These are phyloP conservation scores for Murina feae DNA, from an alignment of 2,113 vertebrate species.

Conservation along the genomic window DNA sequence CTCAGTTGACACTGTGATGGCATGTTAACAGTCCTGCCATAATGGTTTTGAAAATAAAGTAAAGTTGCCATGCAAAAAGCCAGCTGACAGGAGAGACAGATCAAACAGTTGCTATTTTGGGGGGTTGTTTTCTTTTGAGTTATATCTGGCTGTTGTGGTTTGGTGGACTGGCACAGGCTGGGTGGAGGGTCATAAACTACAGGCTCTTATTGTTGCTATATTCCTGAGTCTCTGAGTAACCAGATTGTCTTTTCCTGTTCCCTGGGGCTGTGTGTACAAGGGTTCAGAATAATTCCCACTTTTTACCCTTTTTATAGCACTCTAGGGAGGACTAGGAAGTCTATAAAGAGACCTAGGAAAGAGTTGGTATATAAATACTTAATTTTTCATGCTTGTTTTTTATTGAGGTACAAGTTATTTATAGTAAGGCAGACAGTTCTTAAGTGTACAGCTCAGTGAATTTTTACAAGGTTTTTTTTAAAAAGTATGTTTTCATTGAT, in stretches of 20 bases:
- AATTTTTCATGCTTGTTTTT: neutral
- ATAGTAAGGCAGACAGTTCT: constrained; percentile 4
- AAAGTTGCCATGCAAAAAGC: constrained; percentile 29
- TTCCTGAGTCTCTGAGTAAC: neutral
- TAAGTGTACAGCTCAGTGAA: neutral
- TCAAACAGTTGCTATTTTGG: constrained; percentile 50
- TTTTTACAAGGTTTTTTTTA: neutral
- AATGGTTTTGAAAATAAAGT: constrained; percentile 35
- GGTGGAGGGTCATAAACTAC: constrained; percentile 3
- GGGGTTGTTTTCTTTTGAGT: constrained; percentile 49
- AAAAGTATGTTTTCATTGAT: neutral
- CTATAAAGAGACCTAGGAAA: constrained; percentile 30
- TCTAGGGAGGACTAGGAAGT: neutral
- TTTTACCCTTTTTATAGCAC: neutral
- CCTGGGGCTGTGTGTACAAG: neutral
- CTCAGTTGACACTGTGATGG: neutral
- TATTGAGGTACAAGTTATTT: neutral
- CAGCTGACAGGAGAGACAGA: constrained; percentile 15
- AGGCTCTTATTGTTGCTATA: neutral
- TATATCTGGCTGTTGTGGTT: constrained; percentile 43
- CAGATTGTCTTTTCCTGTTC: neutral
- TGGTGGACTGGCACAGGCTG: neutral
- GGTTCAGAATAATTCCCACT: neutral
- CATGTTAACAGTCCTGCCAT: neutral
- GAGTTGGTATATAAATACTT: neutral